Base-by-base conservation (phyloP, 2,888 invertebrate species). In the Mycalesis mineus region DNA sequence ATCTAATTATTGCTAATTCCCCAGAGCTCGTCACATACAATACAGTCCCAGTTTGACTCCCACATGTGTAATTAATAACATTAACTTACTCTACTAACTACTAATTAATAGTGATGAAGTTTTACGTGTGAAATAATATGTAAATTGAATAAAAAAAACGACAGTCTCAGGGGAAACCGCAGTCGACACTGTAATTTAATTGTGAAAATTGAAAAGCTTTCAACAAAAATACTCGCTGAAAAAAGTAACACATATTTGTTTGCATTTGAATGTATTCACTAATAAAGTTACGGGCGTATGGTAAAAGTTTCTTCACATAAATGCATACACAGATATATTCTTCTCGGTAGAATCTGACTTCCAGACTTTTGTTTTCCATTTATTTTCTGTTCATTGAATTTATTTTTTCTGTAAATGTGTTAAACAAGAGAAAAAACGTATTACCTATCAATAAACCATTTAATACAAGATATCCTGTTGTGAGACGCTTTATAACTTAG, bases 151-250 rank as follows among this genome's bases (percentile, higher is more conserved):
- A 45, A 55, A 56, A 55, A 56, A 36, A 39, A 50, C 45, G 40
- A 50, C 58, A 61, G 49, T 50, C 58, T 53, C 59, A 41, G 52
- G 56, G 50, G 61, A 56, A 55, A 56, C 59, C 59, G 53, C 59
- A 56, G 31, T 49, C 45, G 49, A 40, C 41, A 42, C 48, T 47
- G 50, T 17, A 50, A 53, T 56, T 56, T 56, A 51, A 58, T 47
- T 44, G 53, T 28, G 22, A 31, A 58, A 55, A 55, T 58, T 55
- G 45, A 52, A 58, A 58, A 42, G 50, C 41, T 56, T 53, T 53
- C 36, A 41, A 55, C 52, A 55, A 33, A 55, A 44, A 49, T 33
- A 44, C 15, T 31, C n/a, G 37, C 15, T 33, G 33, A 15, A 13
- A n/a, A 28, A 22, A 44, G n/a, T 45, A 29, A 14, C 15, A 31